phyloP scores from a whole-genome alignment of 1,140 invertebrate species.

The Neotoxoptera formosana region DNA sequence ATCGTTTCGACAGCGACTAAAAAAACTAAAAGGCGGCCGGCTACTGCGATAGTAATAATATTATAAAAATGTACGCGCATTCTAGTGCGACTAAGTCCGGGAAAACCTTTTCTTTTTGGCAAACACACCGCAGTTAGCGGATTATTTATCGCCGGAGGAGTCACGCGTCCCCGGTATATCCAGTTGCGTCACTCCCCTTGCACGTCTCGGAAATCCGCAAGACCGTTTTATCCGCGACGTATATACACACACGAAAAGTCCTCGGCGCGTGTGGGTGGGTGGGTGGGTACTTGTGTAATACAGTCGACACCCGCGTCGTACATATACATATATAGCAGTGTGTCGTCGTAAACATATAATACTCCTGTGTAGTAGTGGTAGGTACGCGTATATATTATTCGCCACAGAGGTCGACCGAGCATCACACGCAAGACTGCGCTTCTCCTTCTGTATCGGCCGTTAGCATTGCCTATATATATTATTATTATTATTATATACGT shows the following conservation, averaged over 20 bases:
- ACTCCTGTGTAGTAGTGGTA: not conserved
- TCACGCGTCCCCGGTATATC: not conserved
- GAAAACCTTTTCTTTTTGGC: not conserved
- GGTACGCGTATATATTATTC: not conserved
- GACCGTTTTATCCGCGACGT: not conserved
- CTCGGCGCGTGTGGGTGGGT: not conserved
- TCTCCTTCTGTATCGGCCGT: not conserved
- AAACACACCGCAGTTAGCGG: not conserved
- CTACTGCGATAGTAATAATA: not conserved
- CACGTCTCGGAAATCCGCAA: slow-evolving; percentile 13
- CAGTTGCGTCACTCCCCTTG: not conserved
- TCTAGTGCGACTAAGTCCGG: not conserved
- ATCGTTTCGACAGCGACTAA: not conserved
- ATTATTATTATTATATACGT: not conserved
- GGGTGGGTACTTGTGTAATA: not conserved
- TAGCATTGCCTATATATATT: not conserved
- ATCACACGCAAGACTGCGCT: not conserved
- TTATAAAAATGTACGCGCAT: not conserved
- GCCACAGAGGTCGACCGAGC: not conserved
- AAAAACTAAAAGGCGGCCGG: not conserved
- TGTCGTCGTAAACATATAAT: not conserved
- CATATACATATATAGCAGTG: not conserved
- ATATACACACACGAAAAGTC: not conserved
- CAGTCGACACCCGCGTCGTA: not conserved
- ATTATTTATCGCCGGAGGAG: not conserved